Percentiles rank a stretch among this genome's conserved stretches.
Evolutionary conservation across 1,140 invertebrate species (phyloP).

Genomic region (Drosophila chauvacae): DNA sequence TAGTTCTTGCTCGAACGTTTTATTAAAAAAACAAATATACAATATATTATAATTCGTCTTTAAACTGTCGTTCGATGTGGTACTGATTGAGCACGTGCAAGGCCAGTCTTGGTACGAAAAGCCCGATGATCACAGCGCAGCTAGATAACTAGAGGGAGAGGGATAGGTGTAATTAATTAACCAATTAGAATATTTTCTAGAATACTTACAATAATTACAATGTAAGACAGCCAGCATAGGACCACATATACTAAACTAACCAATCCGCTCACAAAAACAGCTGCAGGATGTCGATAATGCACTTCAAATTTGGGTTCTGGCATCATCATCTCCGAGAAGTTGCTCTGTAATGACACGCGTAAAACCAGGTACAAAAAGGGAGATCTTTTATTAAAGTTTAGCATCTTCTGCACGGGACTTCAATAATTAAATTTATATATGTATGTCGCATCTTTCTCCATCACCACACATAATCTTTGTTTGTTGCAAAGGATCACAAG

Average conservation of each 20-base stretch:
- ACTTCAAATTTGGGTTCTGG: neutral
- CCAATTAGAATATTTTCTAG: neutral
- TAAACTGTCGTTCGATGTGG: constrained; percentile 43
- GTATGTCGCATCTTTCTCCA: no score
- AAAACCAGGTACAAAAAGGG: neutral
- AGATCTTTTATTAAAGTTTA: no score
- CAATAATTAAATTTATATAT: no score
- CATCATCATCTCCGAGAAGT: neutral
- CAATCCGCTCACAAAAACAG: neutral
- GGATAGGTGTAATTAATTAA: neutral
- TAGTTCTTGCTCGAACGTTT: constrained; percentile 63
- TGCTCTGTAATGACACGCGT: neutral
- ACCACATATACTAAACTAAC: neutral
- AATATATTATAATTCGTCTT: constrained; percentile 53
- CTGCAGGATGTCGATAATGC: neutral
- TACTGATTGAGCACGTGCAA: neutral
- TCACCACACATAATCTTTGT: no score
- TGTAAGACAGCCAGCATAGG: neutral
- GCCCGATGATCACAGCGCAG: neutral
- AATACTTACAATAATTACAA: neutral
- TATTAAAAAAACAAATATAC: constrained; percentile 63
- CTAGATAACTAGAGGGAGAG: neutral
- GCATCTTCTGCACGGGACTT: no score
- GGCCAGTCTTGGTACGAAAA: neutral
- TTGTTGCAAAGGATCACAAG: no score